These are phyloP conservation scores for Nixonia krombeini DNA, from an alignment of 1,140 invertebrate genomes.

Conservation along the genomic window DNA sequence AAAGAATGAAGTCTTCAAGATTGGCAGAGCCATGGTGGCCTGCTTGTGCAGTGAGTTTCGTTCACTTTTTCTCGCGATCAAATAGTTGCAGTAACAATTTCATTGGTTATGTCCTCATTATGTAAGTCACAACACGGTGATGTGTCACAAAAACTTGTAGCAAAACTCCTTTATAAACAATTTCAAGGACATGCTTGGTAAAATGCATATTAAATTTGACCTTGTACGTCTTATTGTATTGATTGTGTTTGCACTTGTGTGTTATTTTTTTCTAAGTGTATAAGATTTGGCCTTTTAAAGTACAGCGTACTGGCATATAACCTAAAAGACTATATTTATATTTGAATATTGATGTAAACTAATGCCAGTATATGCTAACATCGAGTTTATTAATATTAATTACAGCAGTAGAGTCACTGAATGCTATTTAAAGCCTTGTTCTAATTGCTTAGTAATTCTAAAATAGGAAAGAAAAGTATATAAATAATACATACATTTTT, in stretches of 20 bases:
- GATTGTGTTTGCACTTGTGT: not conserved
- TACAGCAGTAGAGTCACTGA: too few species aligned
- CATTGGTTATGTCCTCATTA: not conserved
- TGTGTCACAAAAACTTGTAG: too few species aligned
- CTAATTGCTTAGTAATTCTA: too few species aligned
- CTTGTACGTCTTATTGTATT: not conserved
- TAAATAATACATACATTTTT: too few species aligned
- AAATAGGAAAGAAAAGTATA: too few species aligned
- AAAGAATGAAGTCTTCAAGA: constrained; percentile 14
- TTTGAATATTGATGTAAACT: too few species aligned
- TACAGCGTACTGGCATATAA: not conserved
- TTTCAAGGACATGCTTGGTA: not conserved
- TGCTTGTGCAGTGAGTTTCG: constrained; percentile 63
- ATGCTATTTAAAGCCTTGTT: too few species aligned
- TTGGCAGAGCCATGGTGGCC: constrained; percentile 43
- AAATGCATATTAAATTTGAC: not conserved
- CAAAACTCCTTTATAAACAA: not conserved
- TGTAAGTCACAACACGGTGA: not conserved
- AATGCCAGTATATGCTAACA: too few species aligned
- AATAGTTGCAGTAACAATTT: not conserved
- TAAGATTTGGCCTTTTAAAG: not conserved
- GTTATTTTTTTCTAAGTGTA: not conserved
- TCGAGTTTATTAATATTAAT: too few species aligned
- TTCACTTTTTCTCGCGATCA: not conserved
- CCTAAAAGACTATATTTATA: too few species aligned